Evolutionary conservation across 2,888 invertebrate species (phyloP).

Genomic region (Oasisia sp.): DNA sequence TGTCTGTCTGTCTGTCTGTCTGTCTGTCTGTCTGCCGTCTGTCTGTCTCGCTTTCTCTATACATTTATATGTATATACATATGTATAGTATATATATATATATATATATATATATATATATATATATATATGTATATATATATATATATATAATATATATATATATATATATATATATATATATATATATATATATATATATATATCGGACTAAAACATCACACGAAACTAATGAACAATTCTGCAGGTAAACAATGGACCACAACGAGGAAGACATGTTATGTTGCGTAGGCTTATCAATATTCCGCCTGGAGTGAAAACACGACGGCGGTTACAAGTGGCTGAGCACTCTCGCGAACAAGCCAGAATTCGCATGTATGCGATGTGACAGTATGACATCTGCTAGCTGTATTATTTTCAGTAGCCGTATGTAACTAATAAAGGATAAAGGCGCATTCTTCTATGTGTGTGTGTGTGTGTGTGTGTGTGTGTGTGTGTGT

Average conservation of each 20-base stretch:
- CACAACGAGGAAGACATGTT: background rate
- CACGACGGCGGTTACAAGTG: background rate
- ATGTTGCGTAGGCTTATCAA: background rate
- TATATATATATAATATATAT: no score
- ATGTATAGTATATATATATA: no score
- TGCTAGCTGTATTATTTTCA: background rate
- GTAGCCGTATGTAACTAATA: background rate
- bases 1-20: no score
- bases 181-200: no score
- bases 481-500: background rate
- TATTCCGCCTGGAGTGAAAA: background rate
- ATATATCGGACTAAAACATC: background rate
- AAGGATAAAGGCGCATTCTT: background rate
- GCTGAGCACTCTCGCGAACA: background rate
- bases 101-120: no score
- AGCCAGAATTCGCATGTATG: background rate
- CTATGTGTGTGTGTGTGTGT: background rate
- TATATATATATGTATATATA: no score
- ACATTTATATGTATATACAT: no score
- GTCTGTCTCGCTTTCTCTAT: no score
- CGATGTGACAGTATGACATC: background rate
- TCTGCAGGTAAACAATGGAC: background rate
- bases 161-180: no score
- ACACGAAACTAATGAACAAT: background rate
- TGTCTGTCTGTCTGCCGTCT: no score